Conservation (phyloP, 2,797 vertebrate genomes). For the Tachyglossus aculeatus region DNA sequence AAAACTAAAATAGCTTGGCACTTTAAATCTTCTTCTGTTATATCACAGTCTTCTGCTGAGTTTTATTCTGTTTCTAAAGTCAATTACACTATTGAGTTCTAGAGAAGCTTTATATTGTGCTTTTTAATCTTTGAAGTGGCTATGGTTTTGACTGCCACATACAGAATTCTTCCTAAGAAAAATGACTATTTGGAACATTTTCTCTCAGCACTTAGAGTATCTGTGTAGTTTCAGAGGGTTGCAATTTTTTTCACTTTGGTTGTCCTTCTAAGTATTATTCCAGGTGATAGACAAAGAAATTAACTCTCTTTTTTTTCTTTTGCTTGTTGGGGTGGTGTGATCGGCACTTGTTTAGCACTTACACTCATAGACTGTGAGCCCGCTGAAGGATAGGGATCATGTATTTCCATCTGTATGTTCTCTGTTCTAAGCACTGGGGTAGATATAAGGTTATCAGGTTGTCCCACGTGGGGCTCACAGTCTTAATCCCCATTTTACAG, state of each 20-base stretch:
- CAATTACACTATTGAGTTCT: background rate
- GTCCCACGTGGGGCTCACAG: no score
- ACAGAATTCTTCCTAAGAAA: background rate
- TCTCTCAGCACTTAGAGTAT: background rate
- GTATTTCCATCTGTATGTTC: no score
- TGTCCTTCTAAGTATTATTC: no score
- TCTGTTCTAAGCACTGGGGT: no score
- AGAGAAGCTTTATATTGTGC: background rate
- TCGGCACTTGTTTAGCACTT: no score
- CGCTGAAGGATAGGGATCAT: no score
- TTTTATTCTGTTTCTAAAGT: constrained; percentile 7
- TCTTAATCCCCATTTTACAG: no score
- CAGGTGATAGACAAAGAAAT: rapidly evolving
- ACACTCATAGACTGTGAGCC: no score
- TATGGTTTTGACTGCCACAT: background rate
- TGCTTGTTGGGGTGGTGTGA: background rate
- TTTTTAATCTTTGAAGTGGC: background rate
- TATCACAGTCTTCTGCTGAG: background rate
- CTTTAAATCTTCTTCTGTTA: constrained; percentile 38
- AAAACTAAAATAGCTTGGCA: background rate
- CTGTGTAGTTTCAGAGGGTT: no score
- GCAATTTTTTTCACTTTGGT: background rate
- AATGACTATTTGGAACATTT: background rate
- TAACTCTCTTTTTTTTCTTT: background rate
- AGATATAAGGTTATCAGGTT: no score